These are phyloP conservation scores for Darwinula stevensoni DNA, from an alignment of 2,888 invertebrate species.

Conservation along the genomic window DNA sequence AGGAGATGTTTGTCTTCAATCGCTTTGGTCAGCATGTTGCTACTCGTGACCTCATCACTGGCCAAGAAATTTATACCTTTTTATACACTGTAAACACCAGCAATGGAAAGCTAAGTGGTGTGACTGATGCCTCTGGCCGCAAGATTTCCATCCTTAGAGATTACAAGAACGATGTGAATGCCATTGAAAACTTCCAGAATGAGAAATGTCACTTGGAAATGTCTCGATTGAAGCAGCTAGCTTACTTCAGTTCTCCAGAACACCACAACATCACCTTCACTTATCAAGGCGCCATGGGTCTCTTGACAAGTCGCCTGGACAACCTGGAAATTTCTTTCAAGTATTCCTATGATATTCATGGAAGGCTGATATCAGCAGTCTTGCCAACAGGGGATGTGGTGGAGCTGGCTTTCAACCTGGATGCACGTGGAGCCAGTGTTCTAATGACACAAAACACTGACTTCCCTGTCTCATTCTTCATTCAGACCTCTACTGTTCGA, in stretches of 20 bases:
- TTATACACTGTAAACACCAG: slow-evolving; percentile 31
- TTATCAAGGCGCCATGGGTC: slow-evolving; percentile 63
- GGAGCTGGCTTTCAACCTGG: slow-evolving; percentile 58
- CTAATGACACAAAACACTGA: slow-evolving; percentile 33
- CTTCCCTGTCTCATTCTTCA: not conserved
- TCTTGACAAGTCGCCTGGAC: slow-evolving; percentile 33
- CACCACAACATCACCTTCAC: slow-evolving; percentile 80
- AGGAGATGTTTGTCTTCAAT: slow-evolving; percentile 78
- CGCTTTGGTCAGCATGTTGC: slow-evolving; percentile 84
- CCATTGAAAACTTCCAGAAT: slow-evolving; percentile 74
- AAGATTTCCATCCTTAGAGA: slow-evolving; percentile 16
- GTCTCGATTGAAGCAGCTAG: slow-evolving; percentile 73
- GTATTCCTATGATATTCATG: slow-evolving; percentile 68
- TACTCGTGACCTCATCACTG: slow-evolving; percentile 80
- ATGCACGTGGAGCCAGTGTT: slow-evolving; percentile 62
- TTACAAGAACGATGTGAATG: slow-evolving; percentile 44
- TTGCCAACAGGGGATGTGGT: slow-evolving; percentile 79
- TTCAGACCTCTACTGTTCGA: not conserved
- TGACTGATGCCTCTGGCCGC: slow-evolving; percentile 18
- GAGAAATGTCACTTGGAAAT: slow-evolving; percentile 66
- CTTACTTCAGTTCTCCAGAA: slow-evolving; percentile 65
- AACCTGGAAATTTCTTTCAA: slow-evolving; percentile 40
- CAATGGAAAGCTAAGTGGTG: slow-evolving; percentile 30
- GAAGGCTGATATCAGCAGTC: slow-evolving; percentile 53
- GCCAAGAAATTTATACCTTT: slow-evolving; percentile 75